A percentile compares a stretch with the other conserved stretches of the same genome.
Evolutionary conservation across 2,797 vertebrate species (phyloP).

Genomic region (Tokudaia tokunoshimensis): DNA sequence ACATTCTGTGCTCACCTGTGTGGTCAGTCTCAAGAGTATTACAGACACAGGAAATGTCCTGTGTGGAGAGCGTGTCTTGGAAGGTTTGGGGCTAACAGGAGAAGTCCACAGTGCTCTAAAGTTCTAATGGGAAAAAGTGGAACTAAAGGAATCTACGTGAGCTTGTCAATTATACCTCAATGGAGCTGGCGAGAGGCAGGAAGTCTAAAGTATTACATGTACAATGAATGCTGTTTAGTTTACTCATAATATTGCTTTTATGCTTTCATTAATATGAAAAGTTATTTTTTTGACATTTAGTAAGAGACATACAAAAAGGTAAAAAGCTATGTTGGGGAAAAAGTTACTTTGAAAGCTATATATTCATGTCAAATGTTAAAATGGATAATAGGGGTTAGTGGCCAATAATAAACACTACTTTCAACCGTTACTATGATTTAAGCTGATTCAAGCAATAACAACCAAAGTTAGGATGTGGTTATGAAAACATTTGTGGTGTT

Average conservation of each 20-base stretch:
- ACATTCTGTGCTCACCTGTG: background rate
- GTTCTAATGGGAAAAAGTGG: background rate
- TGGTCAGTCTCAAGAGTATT: background rate
- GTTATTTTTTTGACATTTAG: conserved; percentile 39
- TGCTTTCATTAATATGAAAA: conserved; percentile 32
- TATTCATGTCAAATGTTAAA: conserved; percentile 50
- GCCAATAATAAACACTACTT: conserved; percentile 29
- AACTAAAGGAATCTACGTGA: conserved; percentile 40
- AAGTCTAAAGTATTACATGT: background rate
- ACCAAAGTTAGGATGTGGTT: conserved; percentile 39
- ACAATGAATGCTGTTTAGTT: background rate
- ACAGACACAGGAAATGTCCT: background rate
- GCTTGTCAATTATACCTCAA: conserved; percentile 9
- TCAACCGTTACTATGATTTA: conserved; percentile 58
- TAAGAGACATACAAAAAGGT: conserved; percentile 30
- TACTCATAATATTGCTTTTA: background rate
- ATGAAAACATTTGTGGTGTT: background rate
- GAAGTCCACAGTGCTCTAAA: conserved; percentile 24
- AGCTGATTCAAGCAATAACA: conserved; percentile 46
- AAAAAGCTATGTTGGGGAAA: conserved; percentile 22
- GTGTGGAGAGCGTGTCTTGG: background rate
- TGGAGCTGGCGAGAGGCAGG: background rate
- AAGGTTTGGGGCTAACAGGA: conserved; percentile 44
- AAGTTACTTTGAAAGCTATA: conserved; percentile 31
- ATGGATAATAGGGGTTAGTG: background rate